Base-by-base conservation (phyloP, 2,797 vertebrate species). In the Luscinia luscinia region DNA sequence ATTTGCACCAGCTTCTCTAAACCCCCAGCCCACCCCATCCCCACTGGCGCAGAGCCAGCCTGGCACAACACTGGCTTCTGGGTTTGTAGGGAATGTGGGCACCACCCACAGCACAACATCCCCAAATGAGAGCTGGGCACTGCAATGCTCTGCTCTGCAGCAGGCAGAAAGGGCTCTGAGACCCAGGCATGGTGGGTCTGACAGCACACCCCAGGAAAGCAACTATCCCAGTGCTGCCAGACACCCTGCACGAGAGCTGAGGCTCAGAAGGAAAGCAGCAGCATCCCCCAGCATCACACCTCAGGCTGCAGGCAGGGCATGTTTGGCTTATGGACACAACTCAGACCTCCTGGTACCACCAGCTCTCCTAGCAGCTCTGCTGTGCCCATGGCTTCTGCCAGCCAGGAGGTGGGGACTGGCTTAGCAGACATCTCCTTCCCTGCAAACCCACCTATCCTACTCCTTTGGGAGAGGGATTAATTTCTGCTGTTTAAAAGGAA, bases 141-240 rank as follows among this genome's bases (percentile, higher is more conserved):
- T 61, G 58, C 72, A 75, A 41, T 26, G 10, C 21, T 15, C 23
- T 2, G 0, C 1, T 15, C 27, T 72, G 38, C 67, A 58, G 3
- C 14, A 7, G 6, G 18, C 22, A 72, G 17, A 57, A 22, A 38
- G 2, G 11, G 11, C 18, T 62, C 57, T 81, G 57, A 27, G n/a
- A 32, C 2, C 1, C 3, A 12, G 22, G 22, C 23, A 26, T 20
- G 8, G 1, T 19, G n/a, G 13, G 8, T 49, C n/a, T 80, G 51
- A 51, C 8, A 0, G 10, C 19, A 6, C 43, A 54, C 1, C 20
- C 8, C 41, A 67, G 61, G 45, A 77, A 46, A 67, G 11, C 7
- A 63, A 9, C 6, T 20, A 2, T 12, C 17, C 32, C 26, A 10
- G 2, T 0, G 6, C 51, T 79, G 22, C 13, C 9, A 0, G 12